A percentile compares a stretch with the other conserved stretches of the same genome.
phyloP scores from a whole-genome alignment of 2,888 invertebrate species.

The Mylabris sibirica region DNA sequence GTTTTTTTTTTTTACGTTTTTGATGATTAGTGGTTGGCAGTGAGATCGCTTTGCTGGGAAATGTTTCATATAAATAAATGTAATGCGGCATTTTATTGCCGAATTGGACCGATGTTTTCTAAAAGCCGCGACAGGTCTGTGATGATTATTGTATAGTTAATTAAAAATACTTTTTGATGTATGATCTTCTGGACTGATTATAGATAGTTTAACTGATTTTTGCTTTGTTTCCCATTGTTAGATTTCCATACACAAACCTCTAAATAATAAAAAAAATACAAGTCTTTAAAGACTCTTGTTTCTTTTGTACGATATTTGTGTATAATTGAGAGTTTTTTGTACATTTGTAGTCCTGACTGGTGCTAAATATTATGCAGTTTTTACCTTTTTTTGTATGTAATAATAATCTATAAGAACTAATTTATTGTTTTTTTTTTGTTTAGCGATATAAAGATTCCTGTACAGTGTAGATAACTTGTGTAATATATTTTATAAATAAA shows the following conservation, averaged over 20 bases:
- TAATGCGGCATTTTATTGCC: slow-evolving; percentile 40
- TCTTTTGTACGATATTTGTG: slow-evolving; percentile 52
- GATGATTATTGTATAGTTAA: slow-evolving; percentile 47
- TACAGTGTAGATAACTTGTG: slow-evolving; percentile 64
- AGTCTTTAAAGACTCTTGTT: slow-evolving; percentile 23
- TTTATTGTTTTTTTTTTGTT: slow-evolving; percentile 56
- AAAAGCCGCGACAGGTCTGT: slow-evolving; percentile 54
- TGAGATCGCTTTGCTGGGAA: slow-evolving; percentile 37
- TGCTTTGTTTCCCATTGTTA: slow-evolving; percentile 45
- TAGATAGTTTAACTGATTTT: background rate
- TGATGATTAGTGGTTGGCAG: background rate
- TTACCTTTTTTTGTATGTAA: slow-evolving; percentile 56
- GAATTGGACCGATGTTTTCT: slow-evolving; percentile 45
- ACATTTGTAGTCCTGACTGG: slow-evolving; percentile 61
- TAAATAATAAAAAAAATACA: slow-evolving; percentile 10
- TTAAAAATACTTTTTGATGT: slow-evolving; percentile 49
- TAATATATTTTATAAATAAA: slow-evolving; percentile 64
- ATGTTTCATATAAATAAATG: slow-evolving; percentile 24
- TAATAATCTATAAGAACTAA: slow-evolving; percentile 48
- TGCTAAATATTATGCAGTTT: slow-evolving; percentile 59
- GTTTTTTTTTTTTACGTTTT: background rate
- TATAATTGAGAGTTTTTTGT: slow-evolving; percentile 52
- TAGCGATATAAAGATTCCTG: slow-evolving; percentile 54
- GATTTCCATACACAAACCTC: slow-evolving; percentile 37
- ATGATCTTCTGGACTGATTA: slow-evolving; percentile 8